Base-by-base conservation (phyloP, 2,113 vertebrate genomes). In the Hucho hucho region DNA sequence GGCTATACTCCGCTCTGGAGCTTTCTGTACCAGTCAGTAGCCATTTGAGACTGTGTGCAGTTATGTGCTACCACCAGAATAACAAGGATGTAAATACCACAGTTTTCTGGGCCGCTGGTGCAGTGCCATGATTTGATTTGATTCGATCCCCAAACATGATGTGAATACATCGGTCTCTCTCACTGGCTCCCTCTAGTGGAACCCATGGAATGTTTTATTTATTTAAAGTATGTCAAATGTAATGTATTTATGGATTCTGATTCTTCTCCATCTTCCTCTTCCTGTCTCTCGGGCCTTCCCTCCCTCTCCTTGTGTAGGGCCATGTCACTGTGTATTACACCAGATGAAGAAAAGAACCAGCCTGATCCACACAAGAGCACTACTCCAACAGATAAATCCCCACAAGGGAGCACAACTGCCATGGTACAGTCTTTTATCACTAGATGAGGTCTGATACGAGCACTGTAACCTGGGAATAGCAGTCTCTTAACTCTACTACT, bases 261-360 rank as follows among this genome's bases (percentile, higher is more conserved):
- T 43, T 43, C 7, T 43, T 28, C 28, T 28, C 28, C 28, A 28
- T 14, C 61, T 67, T 37, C n/a, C n/a, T n/a, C n/a, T n/a, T 85
- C 22, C 72, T 13, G 64, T 77, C 61, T 59, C 53, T 75, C 24
- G 24, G 18, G 56, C 69, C 2, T 58, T 64, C 66, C 59, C 65
- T 47, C 26, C 24, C 28, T 70, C n/a, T 4, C n/a, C 24, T 22
- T 68, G 13, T 6, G 32, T 43, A 97, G 97, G 88, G 93, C 93
- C 83, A 92, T 92, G 90, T 93, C 88, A 87, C 94, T 92, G 74
- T 94, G 92, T 72, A 75, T 92, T 61, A 94, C 95, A 26, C 49
- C 86, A 63, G 93, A 95, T 91, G 95, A 95, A 83, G 94, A 95
- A 83, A 92, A 96, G 89, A 94, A 94, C 87, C 94, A 94, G 83